phyloP scores from a whole-genome alignment of 2,113 vertebrate species.

The Megalops atlanticus region DNA sequence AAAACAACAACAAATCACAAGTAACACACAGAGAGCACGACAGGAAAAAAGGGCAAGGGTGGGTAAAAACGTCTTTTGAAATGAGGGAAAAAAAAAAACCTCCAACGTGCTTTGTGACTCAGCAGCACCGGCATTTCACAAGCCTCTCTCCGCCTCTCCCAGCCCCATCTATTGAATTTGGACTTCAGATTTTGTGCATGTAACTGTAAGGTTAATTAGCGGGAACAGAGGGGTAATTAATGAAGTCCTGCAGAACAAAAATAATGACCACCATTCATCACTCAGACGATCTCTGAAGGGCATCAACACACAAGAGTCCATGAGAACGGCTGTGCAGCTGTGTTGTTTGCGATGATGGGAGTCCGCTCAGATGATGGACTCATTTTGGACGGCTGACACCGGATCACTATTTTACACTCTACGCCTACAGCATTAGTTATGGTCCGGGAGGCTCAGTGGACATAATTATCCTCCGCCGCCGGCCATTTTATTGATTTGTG shows the following conservation, averaged over 20 bases:
- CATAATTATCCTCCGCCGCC: neutral
- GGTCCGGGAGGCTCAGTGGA: neutral
- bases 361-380: neutral
- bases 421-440: neutral
- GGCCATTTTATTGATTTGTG: neutral
- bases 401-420: neutral
- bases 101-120: neutral
- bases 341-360: neutral
- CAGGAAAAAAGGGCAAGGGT: neutral
- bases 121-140: neutral
- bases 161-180: neutral
- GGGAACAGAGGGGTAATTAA: conserved; percentile 31
- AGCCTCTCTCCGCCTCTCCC: neutral
- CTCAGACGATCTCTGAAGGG: conserved; percentile 15
- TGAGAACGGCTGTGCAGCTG: neutral
- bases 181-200: neutral
- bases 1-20: neutral
- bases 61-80: too few relatives aligned
- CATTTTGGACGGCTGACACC: neutral
- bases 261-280: conserved; percentile 35
- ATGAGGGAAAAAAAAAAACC: neutral
- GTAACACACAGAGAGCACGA: neutral
- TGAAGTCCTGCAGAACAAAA: conserved; percentile 23
- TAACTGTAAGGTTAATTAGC: conserved; percentile 36
- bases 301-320: neutral